Conservation (phyloP, 2,113 vertebrate genomes). For the Callipepla squamata region DNA sequence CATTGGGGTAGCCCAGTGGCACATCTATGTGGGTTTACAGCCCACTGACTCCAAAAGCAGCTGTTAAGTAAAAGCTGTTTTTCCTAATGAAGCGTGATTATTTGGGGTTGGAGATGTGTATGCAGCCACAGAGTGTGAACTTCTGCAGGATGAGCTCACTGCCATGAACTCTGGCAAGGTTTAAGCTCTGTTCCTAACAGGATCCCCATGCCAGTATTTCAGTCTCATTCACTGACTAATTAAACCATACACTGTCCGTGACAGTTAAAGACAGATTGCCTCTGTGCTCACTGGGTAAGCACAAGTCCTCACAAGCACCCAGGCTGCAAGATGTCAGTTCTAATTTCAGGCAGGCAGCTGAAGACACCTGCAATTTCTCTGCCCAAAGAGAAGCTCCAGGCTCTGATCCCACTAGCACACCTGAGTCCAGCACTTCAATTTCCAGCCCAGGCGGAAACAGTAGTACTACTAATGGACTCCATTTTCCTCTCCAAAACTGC, state of each 20-base stretch:
- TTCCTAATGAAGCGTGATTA: fast-evolving
- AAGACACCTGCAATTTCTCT: not conserved
- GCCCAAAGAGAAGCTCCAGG: not conserved
- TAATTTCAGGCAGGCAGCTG: not conserved
- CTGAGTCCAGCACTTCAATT: not conserved
- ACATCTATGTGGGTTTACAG: fast-evolving
- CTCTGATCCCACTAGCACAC: not conserved
- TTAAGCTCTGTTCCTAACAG: not conserved
- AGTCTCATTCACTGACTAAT: not conserved
- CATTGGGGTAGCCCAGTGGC: fast-evolving
- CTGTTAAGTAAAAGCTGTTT: not conserved
- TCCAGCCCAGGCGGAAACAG: not conserved
- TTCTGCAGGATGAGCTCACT: not conserved
- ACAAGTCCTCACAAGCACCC: not conserved
- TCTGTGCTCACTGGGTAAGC: not conserved
- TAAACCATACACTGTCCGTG: not conserved
- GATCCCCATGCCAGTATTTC: not conserved
- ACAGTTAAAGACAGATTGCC: not conserved
- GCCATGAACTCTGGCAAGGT: not conserved
- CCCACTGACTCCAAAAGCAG: not conserved
- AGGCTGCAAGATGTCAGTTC: not conserved
- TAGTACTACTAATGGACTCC: not conserved
- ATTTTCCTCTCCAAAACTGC: not conserved
- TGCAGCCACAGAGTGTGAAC: not conserved
- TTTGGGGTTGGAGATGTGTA: not conserved